Conservation (phyloP, 2,888 invertebrate genomes). For the Drosophila macrospina region DNA sequence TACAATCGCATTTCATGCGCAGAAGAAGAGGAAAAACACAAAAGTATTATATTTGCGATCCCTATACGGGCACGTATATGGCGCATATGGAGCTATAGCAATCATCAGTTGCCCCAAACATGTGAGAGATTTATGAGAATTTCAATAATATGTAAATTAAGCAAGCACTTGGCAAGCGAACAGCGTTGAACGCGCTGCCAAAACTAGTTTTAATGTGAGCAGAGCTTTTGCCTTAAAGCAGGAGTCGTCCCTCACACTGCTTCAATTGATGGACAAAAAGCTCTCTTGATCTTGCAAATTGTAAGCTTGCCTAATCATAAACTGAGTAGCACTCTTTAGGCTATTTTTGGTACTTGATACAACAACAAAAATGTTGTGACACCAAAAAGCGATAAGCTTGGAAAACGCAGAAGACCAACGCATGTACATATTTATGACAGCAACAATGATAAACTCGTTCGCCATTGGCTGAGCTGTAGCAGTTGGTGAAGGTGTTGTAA, state of each 20-base stretch:
- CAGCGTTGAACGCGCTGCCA: slow-evolving; percentile 2
- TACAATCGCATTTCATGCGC: slow-evolving; percentile 27
- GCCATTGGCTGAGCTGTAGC: background rate
- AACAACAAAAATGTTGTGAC: slow-evolving; percentile 11
- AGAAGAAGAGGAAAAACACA: background rate
- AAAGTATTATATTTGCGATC: slow-evolving; percentile 30
- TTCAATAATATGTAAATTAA: slow-evolving; percentile 64
- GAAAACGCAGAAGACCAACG: slow-evolving; percentile 20
- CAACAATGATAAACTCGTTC: slow-evolving; percentile 33
- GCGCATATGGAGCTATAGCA: slow-evolving; percentile 26
- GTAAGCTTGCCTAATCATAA: slow-evolving; percentile 2
- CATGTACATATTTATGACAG: slow-evolving; percentile 22
- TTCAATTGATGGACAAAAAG: slow-evolving; percentile 8
- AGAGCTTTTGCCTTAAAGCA: slow-evolving; percentile 8
- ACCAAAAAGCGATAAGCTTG: slow-evolving; percentile 20
- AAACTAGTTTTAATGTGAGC: slow-evolving; percentile 34
- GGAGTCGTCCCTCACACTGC: slow-evolving; percentile 1
- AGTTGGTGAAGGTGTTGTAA: background rate
- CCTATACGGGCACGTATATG: slow-evolving; percentile 46
- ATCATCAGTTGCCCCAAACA: slow-evolving; percentile 40
- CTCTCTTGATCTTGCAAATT: slow-evolving; percentile 13
- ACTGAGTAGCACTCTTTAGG: too few relatives aligned
- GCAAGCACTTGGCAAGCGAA: slow-evolving; percentile 9
- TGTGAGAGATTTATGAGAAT: slow-evolving; percentile 49
- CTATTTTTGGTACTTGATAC: slow-evolving; percentile 1